These are phyloP conservation scores for Latrodectus elegans DNA, from an alignment of 2,888 invertebrate species.

Conservation along the genomic window DNA sequence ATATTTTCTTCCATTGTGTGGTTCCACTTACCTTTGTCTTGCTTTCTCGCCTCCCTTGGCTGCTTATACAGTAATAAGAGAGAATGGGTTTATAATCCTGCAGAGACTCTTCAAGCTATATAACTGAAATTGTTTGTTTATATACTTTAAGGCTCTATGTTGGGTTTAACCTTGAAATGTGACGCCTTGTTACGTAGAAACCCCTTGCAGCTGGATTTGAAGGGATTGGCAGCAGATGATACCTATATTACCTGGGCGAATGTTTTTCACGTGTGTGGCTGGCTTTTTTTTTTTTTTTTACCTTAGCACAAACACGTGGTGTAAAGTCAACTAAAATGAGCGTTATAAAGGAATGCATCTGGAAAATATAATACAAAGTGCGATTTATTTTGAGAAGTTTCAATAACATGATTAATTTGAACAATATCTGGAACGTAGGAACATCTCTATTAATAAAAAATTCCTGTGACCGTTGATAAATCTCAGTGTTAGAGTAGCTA, in stretches of 20 bases:
- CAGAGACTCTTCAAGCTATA: slow-evolving; percentile 27
- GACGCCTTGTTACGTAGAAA: slow-evolving; percentile 40
- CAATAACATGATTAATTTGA: too few relatives aligned
- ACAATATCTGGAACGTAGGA: too few relatives aligned
- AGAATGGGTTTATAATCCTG: slow-evolving; percentile 41
- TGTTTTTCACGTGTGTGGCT: slow-evolving; percentile 1
- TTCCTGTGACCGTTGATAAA: too few relatives aligned
- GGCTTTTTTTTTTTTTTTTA: slow-evolving; percentile 6
- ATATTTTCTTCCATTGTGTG: slow-evolving; percentile 21
- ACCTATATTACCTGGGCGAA: slow-evolving; percentile 20
- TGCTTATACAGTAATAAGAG: not conserved
- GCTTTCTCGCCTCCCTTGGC: not conserved
- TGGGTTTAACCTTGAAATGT: slow-evolving; percentile 51
- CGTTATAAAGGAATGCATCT: too few relatives aligned
- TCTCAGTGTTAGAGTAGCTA: too few relatives aligned
- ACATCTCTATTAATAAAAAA: too few relatives aligned
- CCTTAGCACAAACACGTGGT: not conserved
- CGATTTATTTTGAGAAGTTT: too few relatives aligned
- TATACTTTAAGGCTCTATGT: slow-evolving; percentile 47
- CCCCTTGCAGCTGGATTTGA: slow-evolving; percentile 54
- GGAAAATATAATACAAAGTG: too few relatives aligned
- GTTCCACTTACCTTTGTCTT: slow-evolving; percentile 23
- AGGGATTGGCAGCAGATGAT: slow-evolving; percentile 50
- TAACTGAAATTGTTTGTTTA: slow-evolving; percentile 59
- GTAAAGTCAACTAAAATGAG: slow-evolving; percentile 15